Percentiles rank a stretch among this genome's conserved stretches.
phyloP scores from a whole-genome alignment of 2,888 invertebrate genomes.

The Luperina testacea region DNA sequence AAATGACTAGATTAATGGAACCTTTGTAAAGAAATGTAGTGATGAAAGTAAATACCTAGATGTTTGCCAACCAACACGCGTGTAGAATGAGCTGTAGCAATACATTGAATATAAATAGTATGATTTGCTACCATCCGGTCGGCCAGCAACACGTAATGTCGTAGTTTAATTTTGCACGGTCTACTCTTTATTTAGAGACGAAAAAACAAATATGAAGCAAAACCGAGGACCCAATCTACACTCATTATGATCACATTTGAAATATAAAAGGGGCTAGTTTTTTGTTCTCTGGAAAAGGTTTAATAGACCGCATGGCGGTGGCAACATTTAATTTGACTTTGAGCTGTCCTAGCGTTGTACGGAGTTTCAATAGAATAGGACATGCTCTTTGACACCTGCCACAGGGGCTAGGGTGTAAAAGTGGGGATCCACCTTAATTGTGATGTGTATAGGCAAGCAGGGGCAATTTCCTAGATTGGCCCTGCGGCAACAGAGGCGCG shows the following conservation, averaged over 20 bases:
- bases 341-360: neutral
- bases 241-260: neutral
- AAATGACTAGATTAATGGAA: slow-evolving; percentile 22
- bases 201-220: neutral
- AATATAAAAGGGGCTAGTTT: neutral
- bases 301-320: neutral
- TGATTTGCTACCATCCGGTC: slow-evolving; percentile 25
- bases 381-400: no score
- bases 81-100: slow-evolving; percentile 2
- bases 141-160: neutral
- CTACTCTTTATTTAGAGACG: neutral
- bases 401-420: no score
- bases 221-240: neutral
- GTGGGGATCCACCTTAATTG: no score
- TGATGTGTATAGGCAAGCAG: no score
- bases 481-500: no score
- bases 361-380: neutral
- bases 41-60: slow-evolving; percentile 34
- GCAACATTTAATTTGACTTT: neutral
- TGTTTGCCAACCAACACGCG: slow-evolving; percentile 21
- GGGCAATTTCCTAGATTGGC: no score
- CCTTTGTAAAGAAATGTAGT: slow-evolving; percentile 27
- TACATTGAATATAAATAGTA: slow-evolving; percentile 38
- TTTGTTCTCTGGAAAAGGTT: neutral
- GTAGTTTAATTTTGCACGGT: slow-evolving; percentile 3